Conservation (phyloP, 2,797 vertebrate species). For the Leucoraja ocellata region DNA sequence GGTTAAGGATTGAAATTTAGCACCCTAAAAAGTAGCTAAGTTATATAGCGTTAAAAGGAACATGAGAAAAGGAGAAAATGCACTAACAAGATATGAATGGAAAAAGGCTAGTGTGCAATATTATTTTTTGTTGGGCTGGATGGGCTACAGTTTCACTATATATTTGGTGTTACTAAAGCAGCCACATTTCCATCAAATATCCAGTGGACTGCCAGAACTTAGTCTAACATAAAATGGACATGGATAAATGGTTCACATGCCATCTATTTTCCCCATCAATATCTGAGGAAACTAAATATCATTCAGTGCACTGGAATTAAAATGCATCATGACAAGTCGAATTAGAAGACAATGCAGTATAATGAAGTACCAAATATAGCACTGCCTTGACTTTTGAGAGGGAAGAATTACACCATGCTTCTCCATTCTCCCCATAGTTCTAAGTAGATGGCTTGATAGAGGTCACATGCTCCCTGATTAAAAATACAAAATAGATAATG, state of each 20-base stretch:
- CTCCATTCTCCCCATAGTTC: conserved; percentile 2
- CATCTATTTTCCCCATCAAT: background rate
- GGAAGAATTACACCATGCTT: background rate
- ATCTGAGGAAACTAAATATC: background rate
- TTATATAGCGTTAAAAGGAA: background rate
- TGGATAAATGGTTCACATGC: background rate
- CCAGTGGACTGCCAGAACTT: background rate
- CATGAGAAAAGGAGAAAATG: too few relatives aligned
- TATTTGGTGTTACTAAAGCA: background rate
- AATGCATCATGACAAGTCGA: background rate
- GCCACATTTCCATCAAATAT: background rate
- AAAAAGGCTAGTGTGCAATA: background rate
- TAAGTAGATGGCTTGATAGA: background rate
- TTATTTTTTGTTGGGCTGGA: background rate
- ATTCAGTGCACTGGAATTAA: background rate
- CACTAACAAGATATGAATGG: background rate
- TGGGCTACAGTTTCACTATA: background rate
- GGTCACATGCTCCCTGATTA: background rate
- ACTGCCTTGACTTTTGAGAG: background rate
- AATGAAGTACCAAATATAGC: background rate
- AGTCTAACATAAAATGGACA: background rate
- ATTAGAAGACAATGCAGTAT: background rate
- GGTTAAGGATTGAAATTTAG: background rate
- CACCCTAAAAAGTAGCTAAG: background rate
- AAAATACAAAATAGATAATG: background rate